Evolutionary conservation across 2,113 vertebrate species (phyloP).

Genomic region (Fregata magnificens): DNA sequence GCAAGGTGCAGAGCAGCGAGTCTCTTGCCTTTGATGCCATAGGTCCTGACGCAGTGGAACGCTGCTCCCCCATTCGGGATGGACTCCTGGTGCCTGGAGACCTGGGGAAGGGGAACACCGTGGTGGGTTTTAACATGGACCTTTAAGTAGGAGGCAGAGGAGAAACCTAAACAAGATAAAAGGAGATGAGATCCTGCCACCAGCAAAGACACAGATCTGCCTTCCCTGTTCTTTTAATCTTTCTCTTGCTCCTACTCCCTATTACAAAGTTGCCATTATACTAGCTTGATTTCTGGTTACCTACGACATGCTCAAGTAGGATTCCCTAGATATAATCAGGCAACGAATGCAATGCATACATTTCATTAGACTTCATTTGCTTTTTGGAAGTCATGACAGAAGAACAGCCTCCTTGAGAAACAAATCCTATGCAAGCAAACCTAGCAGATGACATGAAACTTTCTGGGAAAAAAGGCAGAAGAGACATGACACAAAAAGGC

Average conservation of each 20-base stretch:
- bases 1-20: slow-evolving; percentile 83
- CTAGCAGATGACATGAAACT: background rate
- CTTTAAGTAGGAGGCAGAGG: slow-evolving; percentile 99
- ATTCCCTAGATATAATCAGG: background rate
- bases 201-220: slow-evolving; percentile 74
- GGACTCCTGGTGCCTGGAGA: slow-evolving; percentile 93
- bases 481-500: background rate
- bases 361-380: background rate
- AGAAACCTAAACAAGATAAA: slow-evolving; percentile 99
- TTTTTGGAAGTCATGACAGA: background rate
- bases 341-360: background rate
- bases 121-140: slow-evolving; percentile 99
- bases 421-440: background rate
- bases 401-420: background rate
- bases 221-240: slow-evolving; percentile 50
- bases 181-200: slow-evolving; percentile 87
- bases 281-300: slow-evolving; percentile 1
- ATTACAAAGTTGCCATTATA: background rate
- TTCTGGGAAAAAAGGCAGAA: background rate
- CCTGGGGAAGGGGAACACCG: slow-evolving; percentile 94
- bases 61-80: slow-evolving; percentile 96
- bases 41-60: slow-evolving; percentile 98
- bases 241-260: slow-evolving; percentile 39
- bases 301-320: background rate
- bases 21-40: slow-evolving; percentile 99